Evolutionary conservation across 1,140 invertebrate species (phyloP).

Genomic region (Drosophila cardini): DNA sequence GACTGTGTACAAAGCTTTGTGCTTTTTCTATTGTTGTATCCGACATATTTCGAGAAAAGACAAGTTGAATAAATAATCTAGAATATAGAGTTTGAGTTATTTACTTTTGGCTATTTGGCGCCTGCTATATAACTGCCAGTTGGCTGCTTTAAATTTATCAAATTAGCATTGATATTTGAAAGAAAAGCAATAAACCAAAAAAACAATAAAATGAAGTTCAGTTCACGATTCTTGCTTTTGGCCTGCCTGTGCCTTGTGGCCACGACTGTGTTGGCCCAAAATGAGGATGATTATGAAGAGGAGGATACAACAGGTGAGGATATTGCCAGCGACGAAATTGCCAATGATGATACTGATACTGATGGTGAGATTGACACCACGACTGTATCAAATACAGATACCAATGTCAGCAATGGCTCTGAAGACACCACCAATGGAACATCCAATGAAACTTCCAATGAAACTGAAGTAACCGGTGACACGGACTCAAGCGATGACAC

Average conservation of each 20-base stretch:
- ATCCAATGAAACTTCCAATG: neutral
- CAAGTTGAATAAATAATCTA: conserved; percentile 40
- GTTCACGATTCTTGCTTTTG: conserved; percentile 44
- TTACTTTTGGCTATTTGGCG: neutral
- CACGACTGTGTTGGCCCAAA: neutral
- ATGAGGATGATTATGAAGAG: neutral
- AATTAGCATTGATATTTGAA: conserved; percentile 31
- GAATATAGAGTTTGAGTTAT: neutral
- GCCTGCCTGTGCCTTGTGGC: conserved; percentile 39
- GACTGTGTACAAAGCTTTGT: neutral
- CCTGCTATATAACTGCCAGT: conserved; percentile 49
- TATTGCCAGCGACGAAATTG: neutral
- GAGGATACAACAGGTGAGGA: conserved; percentile 12
- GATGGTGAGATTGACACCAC: neutral
- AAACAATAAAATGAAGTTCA: conserved; percentile 59
- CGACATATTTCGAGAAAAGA: conserved; percentile 11
- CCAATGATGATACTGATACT: neutral
- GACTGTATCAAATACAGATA: neutral
- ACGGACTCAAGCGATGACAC: neutral
- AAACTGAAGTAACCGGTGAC: neutral
- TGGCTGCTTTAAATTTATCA: neutral
- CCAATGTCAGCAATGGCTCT: neutral
- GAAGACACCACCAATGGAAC: neutral
- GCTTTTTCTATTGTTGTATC: conserved; percentile 13
- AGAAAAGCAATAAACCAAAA: conserved; percentile 2